Base-by-base conservation (phyloP, 2,113 vertebrate species). In the Lanius collurio region DNA sequence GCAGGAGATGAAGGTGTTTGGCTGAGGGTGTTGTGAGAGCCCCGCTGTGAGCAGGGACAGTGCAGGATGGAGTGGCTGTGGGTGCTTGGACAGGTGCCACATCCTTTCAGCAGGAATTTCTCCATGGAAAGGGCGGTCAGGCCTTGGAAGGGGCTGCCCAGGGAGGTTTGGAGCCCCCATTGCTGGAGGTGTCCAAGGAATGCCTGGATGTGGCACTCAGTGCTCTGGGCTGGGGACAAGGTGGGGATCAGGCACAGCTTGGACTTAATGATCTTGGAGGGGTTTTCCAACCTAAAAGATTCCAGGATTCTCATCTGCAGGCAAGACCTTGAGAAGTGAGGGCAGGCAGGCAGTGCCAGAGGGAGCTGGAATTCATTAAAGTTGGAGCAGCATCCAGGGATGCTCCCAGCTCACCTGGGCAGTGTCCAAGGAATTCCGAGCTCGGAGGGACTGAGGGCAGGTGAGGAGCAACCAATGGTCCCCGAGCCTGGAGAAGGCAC, bases 81-180 rank as follows among this genome's bases (percentile, higher is more conserved):
- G 74, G 33, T 21, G 13, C 24, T 23, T 67, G 33, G 33, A 9
- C 30, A 15, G 46, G 23, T 13, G 18, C 24, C 76, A 15, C 63
- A 13, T 47, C 63, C 52, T n/a, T 13, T 10, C 52, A 21, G 63
- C 3, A 47, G 20, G 13, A 18, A 67, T 47, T 64, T 10, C n/a
- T 9, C 27, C 63, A 8, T 57, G 42, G 63, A 47, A 57, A 39
- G 2, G n/a, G 22, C 0, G 8, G 2, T 17, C 42, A 57, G 64
- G 42, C 52, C 1, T 4, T 31, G 49, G 50, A 4, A 46, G 47
- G 23, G 7, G 39, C 42, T 21, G 9, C 50, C 42, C 63, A 39
- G 42, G 52, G 28, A n/a, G 18, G 8, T 33, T 22, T 49, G 78
- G n/a, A 13, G 53, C 33, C 1, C 47, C 30, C 37, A 22, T 6